Base-by-base conservation (phyloP, 2,888 invertebrate genomes). In the Pandemis corylana region DNA sequence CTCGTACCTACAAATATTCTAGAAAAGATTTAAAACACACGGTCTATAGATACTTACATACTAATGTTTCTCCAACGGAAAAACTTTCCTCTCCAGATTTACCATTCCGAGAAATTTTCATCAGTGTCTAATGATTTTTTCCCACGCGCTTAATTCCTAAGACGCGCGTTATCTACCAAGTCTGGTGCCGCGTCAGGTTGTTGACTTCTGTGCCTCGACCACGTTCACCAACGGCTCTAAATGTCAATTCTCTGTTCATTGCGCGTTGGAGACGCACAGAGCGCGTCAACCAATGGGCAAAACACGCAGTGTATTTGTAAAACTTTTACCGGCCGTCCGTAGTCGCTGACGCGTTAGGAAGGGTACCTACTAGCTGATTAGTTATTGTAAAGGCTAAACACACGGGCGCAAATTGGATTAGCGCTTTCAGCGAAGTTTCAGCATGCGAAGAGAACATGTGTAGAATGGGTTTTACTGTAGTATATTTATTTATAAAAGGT, bases 401-500 rank as follows among this genome's bases (percentile, higher is more conserved):
- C 56, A 56, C 56, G 7, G 56, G 56, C 20, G 56, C 20, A 56
- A 56, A 56, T 56, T 56, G 56, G 56, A 56, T 56, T 20, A 56
- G 56, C 13, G 20, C 20, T 20, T 56, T 56, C 56, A 56, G 20
- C 56, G 20, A 9, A 56, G 56, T 56, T 53, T 53, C 56, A 56
- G 56, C 7, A 53, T n/a, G 15, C 2, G 13, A 13, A n/a, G 13
- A n/a, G 15, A 12, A 15, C 4, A 36, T 53, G 53, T n/a, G 53
- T 53, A n/a, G 13, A 53, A 53, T 15, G 53, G n/a, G n/a, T 15
- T 53, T 53, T 53, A n/a, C 2, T 4, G 13, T 13, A 13, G 51
- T n/a, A 3, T 51, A n/a, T 36, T 28, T 28, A 28, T 28, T 36
- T 36, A 36, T 36, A 36, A 36, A 36, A 20, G 20, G 20, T 1